Evolutionary conservation across 2,113 vertebrate genomes (phyloP).

Genomic region (Cisticola juncidis): DNA sequence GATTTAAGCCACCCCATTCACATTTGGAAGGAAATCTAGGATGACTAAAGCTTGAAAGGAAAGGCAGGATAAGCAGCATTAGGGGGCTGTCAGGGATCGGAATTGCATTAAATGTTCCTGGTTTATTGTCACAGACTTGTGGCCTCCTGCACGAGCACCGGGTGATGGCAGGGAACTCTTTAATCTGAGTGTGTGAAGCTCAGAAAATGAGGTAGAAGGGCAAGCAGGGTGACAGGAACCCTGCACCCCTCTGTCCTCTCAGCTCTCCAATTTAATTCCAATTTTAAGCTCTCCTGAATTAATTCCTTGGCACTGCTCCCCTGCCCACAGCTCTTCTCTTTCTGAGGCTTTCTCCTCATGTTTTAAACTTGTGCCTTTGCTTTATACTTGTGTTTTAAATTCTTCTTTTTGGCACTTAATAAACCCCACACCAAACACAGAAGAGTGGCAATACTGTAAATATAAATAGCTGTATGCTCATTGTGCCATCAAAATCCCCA

Average conservation of each 20-base stretch:
- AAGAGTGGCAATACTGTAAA: accelerated
- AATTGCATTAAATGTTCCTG: neutral
- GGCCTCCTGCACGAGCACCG: neutral
- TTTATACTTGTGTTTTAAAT: neutral
- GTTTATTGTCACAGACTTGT: neutral
- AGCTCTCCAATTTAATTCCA: no score
- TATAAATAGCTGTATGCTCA: accelerated
- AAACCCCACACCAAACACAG: neutral
- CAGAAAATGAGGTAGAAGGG: neutral
- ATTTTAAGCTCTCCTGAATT: no score
- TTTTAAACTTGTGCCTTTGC: neutral
- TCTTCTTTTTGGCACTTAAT: neutral
- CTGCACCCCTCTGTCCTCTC: neutral
- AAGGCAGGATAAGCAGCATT: conserved; percentile 57
- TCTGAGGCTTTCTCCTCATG: neutral
- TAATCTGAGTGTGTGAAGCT: neutral
- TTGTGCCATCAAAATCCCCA: accelerated
- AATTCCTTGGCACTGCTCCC: neutral
- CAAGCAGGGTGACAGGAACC: neutral
- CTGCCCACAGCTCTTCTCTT: neutral
- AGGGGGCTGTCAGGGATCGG: conserved; percentile 24
- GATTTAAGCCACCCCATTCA: conserved; percentile 57
- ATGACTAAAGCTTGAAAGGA: conserved; percentile 50
- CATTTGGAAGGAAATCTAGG: conserved; percentile 41
- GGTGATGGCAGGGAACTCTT: neutral